Percentiles rank a stretch among this genome's conserved stretches.
Evolutionary conservation across 2,113 vertebrate species (phyloP).

Genomic region (Gopherus flavomarginatus): DNA sequence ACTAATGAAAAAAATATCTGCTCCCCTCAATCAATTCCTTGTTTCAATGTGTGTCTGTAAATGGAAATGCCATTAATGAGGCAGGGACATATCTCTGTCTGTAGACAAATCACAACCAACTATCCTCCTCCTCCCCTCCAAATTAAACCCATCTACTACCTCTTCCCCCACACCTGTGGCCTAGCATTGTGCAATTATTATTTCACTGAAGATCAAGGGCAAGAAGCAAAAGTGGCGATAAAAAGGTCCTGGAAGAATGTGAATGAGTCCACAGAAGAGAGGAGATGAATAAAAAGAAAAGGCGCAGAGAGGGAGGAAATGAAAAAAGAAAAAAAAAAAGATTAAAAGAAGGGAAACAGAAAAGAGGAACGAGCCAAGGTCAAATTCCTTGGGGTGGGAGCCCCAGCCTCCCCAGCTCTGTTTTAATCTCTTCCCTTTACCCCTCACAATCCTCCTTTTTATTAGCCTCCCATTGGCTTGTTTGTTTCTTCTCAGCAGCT

Average conservation of each 20-base stretch:
- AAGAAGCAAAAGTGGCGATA: neutral
- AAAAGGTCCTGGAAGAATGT: rapidly evolving
- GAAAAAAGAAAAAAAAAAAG: neutral
- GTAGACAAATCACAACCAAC: neutral
- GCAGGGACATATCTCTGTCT: neutral
- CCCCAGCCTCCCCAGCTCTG: neutral
- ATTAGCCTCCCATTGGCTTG: neutral
- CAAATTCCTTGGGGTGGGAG: neutral
- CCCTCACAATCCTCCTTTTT: neutral
- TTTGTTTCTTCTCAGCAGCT: rapidly evolving
- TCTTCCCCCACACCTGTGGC: neutral
- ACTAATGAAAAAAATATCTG: slow-evolving; percentile 47
- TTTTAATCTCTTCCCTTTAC: neutral
- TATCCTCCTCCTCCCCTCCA: neutral
- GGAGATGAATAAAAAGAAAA: neutral
- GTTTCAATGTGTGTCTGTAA: neutral
- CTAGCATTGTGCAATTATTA: neutral
- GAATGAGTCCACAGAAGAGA: neutral
- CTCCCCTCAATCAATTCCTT: neutral
- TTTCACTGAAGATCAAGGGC: neutral
- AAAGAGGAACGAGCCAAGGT: neutral
- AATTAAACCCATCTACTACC: neutral
- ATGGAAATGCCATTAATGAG: rapidly evolving
- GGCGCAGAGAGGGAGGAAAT: rapidly evolving
- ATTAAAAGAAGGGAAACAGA: neutral